A percentile compares a stretch with the other conserved stretches of the same genome.
Evolutionary conservation across 2,888 invertebrate genomes (phyloP).

Genomic region (Ochlodes sylvanus): DNA sequence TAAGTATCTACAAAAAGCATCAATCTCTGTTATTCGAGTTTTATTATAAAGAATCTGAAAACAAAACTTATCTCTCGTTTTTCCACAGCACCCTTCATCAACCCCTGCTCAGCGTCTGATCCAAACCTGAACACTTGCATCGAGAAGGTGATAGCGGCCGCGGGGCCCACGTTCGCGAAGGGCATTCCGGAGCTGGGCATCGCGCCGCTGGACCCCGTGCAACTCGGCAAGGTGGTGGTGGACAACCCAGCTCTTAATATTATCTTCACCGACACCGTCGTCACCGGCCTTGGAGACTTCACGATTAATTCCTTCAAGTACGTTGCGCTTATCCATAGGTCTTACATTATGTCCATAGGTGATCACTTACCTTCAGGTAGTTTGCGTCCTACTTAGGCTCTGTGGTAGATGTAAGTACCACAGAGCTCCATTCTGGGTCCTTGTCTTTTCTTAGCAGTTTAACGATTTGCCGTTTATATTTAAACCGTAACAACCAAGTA

Average conservation of each 20-base stretch:
- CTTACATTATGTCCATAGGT: too few species aligned
- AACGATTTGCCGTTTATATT: too few species aligned
- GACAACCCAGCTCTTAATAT: constrained; percentile 75
- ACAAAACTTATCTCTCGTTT: neutral
- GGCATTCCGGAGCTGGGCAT: constrained; percentile 79
- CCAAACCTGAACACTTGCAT: constrained; percentile 71
- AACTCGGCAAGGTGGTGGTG: constrained; percentile 73
- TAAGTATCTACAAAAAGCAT: too few species aligned
- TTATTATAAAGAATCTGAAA: neutral
- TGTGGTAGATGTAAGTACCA: too few species aligned
- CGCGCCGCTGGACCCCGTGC: constrained; percentile 76
- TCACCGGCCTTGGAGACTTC: constrained; percentile 72
- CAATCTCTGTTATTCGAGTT: too few species aligned
- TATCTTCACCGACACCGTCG: constrained; percentile 73
- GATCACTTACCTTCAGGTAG: too few species aligned
- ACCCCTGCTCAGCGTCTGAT: constrained; percentile 74
- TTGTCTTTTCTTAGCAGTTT: too few species aligned
- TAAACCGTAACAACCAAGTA: too few species aligned
- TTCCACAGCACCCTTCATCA: constrained; percentile 75
- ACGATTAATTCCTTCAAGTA: constrained; percentile 73
- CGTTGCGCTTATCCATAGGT: constrained; percentile 45
- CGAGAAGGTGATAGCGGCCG: constrained; percentile 59
- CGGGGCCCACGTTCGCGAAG: constrained; percentile 67
- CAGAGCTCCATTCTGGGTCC: too few species aligned
- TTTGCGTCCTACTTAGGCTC: too few species aligned